phyloP scores from a whole-genome alignment of 2,888 invertebrate genomes.

The Synanthedon formicaeformis region DNA sequence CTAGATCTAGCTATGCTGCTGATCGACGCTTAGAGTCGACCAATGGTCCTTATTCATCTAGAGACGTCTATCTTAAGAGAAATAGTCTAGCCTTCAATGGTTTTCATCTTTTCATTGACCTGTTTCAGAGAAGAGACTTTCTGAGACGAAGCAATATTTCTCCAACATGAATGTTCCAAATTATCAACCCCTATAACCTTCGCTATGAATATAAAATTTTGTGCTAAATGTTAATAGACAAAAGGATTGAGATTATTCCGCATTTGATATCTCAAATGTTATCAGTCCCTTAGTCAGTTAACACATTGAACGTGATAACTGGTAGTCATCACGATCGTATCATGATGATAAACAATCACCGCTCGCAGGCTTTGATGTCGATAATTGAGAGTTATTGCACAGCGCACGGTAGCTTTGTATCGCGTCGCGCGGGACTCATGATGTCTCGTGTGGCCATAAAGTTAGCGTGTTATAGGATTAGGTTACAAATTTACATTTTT shows the following conservation, averaged over 20 bases:
- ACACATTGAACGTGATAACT: not conserved
- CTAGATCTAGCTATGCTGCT: no score
- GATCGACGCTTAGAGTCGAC: no score
- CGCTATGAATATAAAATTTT: no score
- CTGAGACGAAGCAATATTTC: not conserved
- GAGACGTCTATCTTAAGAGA: no score
- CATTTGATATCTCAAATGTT: not conserved
- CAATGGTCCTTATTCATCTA: no score
- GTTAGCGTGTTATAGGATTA: not conserved
- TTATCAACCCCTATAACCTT: not conserved
- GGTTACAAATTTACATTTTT: no score
- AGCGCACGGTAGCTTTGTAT: constrained; percentile 13
- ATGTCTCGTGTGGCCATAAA: constrained; percentile 4
- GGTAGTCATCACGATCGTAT: not conserved
- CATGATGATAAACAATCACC: constrained; percentile 5
- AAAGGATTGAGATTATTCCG: no score
- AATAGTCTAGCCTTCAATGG: no score
- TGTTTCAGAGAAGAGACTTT: no score
- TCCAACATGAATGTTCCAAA: no score
- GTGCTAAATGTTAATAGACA: no score
- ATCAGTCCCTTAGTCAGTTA: not conserved
- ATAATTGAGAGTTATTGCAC: constrained; percentile 26
- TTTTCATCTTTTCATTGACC: no score
- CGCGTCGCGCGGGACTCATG: constrained; percentile 10
- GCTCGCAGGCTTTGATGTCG: constrained; percentile 15